phyloP scores from a whole-genome alignment of 2,888 invertebrate genomes.

The Diarsia dahlii region DNA sequence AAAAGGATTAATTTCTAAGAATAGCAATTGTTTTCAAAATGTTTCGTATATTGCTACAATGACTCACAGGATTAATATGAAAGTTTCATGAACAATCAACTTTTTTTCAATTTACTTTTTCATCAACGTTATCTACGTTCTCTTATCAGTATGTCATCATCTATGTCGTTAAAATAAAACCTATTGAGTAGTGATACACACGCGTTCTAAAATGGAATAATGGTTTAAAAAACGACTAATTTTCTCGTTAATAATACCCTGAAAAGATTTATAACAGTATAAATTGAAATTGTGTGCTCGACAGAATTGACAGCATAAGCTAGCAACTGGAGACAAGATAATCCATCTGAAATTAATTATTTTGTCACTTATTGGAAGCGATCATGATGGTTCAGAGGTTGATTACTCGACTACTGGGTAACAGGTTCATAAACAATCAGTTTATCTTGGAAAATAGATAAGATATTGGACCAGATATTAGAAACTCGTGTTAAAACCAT shows the following conservation, averaged over 20 bases:
- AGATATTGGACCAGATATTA: no score
- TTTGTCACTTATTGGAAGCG: conserved; percentile 33
- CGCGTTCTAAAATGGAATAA: neutral
- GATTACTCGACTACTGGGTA: neutral
- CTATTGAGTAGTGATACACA: neutral
- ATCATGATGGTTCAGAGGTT: neutral
- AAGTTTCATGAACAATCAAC: neutral
- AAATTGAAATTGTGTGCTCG: conserved; percentile 41
- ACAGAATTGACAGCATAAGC: conserved; percentile 55
- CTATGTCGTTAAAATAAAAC: neutral
- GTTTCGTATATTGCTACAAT: no score
- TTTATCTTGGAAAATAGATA: no score
- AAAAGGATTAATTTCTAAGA: neutral
- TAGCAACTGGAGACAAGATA: conserved; percentile 33
- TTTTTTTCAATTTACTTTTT: neutral
- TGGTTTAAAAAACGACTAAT: neutral
- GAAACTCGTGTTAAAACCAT: no score
- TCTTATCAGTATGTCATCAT: neutral
- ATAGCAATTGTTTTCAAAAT: no score
- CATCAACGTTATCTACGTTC: neutral
- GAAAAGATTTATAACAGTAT: conserved; percentile 43
- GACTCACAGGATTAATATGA: no score
- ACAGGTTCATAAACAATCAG: neutral
- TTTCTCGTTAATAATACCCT: neutral
- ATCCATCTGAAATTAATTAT: conserved; percentile 53